A percentile compares a stretch with the other conserved stretches of the same genome.
These are phyloP conservation scores for Xiphophorus maculatus DNA, from an alignment of 2,113 vertebrate genomes.

Conservation along the genomic window DNA sequence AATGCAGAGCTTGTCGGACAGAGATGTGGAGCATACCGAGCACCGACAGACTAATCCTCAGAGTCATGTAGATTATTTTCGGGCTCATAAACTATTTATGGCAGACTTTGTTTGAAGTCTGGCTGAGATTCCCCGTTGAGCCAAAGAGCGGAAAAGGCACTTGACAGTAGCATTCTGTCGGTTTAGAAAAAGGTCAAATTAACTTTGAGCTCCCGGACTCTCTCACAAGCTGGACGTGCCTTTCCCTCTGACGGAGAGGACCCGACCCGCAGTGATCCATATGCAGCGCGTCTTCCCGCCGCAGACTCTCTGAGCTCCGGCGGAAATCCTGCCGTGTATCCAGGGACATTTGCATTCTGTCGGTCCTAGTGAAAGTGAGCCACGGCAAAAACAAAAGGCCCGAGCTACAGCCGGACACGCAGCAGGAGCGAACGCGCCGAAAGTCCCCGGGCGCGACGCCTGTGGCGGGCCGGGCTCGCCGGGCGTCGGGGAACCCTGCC, in stretches of 20 bases:
- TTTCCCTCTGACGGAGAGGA: conserved; percentile 26
- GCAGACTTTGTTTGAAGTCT: conserved; percentile 18
- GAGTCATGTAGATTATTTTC: conserved; percentile 30
- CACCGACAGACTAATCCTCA: conserved; percentile 10
- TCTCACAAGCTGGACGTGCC: neutral
- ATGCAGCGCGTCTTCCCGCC: conserved; percentile 15
- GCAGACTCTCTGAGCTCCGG: conserved; percentile 24
- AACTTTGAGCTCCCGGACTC: neutral
- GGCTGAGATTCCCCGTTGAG: neutral
- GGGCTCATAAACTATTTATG: conserved; percentile 29
- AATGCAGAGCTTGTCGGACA: neutral
- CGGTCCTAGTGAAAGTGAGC: conserved; percentile 28
- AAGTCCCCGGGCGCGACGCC: neutral
- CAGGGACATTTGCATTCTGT: conserved; percentile 29
- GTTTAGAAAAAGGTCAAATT: neutral
- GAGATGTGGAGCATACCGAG: conserved; percentile 6
- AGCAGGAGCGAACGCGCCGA: conserved; percentile 6
- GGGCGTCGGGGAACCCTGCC: conserved; percentile 47
- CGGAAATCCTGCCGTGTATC: conserved; percentile 45
- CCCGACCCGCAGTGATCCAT: conserved; percentile 28
- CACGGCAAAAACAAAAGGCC: conserved; percentile 25
- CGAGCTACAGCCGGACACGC: conserved; percentile 19
- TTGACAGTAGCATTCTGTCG: neutral
- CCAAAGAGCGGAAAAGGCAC: conserved; percentile 16
- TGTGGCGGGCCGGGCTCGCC: conserved; percentile 1